Evolutionary conservation across 2,888 invertebrate species (phyloP).

Genomic region (Hermodice carunculata): DNA sequence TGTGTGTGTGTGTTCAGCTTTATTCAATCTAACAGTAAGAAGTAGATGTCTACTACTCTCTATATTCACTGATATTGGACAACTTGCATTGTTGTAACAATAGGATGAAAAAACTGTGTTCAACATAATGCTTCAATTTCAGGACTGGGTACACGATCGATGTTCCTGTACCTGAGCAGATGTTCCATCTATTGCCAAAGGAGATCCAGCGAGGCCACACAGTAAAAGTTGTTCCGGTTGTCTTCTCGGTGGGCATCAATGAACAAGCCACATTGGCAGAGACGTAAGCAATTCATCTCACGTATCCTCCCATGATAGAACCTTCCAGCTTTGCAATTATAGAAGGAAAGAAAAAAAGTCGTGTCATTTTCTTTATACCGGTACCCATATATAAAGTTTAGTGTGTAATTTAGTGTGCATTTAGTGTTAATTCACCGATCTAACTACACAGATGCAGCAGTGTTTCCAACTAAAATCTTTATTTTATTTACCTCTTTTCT

Average conservation of each 20-base stretch:
- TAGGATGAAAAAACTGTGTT: neutral
- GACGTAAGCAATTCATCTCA: slow-evolving; percentile 71
- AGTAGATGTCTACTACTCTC: no score
- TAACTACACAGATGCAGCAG: no score
- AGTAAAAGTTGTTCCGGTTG: slow-evolving; percentile 86
- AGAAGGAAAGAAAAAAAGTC: no score
- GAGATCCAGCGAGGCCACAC: slow-evolving; percentile 56
- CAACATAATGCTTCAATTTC: neutral
- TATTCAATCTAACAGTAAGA: no score
- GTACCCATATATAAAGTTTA: no score
- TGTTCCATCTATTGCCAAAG: slow-evolving; percentile 80
- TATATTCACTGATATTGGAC: neutral
- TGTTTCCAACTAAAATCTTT: no score
- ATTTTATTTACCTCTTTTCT: no score
- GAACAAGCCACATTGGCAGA: slow-evolving; percentile 93
- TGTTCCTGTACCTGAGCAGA: slow-evolving; percentile 78
- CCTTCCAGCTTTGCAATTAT: no score
- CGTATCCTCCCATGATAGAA: neutral
- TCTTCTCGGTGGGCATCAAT: slow-evolving; percentile 95
- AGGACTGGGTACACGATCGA: slow-evolving; percentile 29
- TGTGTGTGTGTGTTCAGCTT: no score
- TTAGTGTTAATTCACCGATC: no score
- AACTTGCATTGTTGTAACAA: neutral
- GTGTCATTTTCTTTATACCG: no score
- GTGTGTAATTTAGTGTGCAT: no score